These are phyloP conservation scores for Holothuria glaberrima DNA, from an alignment of 35 echinoderm and acorn worm species.

Conservation along the genomic window DNA sequence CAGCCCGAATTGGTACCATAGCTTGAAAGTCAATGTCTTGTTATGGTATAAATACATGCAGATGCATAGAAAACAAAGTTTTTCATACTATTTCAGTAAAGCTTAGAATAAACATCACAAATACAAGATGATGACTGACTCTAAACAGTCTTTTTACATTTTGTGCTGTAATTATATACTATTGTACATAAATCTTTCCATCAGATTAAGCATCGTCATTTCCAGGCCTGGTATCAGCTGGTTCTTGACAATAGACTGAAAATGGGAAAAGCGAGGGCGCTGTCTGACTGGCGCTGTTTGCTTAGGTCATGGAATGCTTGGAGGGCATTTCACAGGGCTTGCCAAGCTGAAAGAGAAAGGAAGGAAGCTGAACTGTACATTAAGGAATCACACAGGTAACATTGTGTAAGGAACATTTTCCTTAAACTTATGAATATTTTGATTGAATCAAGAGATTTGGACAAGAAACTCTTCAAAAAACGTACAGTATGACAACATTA, in stretches of 20 bases:
- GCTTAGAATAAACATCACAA: background rate
- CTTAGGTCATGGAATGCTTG: conserved; percentile 93
- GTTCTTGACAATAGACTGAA: conserved; percentile 64
- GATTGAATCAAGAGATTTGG: no score
- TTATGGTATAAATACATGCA: no score
- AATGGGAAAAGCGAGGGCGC: conserved; percentile 88
- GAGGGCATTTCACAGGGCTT: conserved; percentile 76
- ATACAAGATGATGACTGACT: background rate
- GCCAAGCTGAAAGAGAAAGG: conserved; percentile 73
- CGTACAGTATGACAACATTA: no score
- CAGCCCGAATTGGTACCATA: no score
- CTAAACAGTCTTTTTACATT: background rate
- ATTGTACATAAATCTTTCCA: background rate
- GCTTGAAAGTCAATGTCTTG: no score
- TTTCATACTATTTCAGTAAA: no score
- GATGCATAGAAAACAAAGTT: no score
- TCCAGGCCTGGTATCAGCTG: conserved; percentile 93
- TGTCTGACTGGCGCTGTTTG: conserved; percentile 82
- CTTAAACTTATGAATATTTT: no score
- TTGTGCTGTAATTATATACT: background rate
- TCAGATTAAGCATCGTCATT: conserved; percentile 78
- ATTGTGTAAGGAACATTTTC: no score
- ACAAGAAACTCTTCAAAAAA: no score
- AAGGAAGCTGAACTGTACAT: conserved; percentile 75
- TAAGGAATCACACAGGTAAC: conserved; percentile 84